Evolutionary conservation across 2,888 invertebrate genomes (phyloP).

Genomic region (Bombyx huttoni): DNA sequence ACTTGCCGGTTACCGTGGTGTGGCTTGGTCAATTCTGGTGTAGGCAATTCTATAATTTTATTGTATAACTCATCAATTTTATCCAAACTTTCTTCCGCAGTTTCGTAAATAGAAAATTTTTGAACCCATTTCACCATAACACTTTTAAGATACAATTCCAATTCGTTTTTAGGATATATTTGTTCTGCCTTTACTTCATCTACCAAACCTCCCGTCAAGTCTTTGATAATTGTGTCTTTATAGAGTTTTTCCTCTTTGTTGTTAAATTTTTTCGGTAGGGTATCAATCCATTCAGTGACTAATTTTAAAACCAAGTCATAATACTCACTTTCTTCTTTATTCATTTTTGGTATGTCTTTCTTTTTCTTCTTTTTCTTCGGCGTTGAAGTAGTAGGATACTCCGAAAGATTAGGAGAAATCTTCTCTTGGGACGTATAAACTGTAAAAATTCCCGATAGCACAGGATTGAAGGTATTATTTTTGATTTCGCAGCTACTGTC

Average conservation of each 20-base stretch:
- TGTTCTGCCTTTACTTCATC: conserved; percentile 27
- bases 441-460: conserved; percentile 11
- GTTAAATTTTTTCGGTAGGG: conserved; percentile 20
- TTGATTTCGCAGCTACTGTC: background rate
- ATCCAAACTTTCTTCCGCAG: conserved; percentile 17
- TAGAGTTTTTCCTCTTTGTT: conserved; percentile 18
- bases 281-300: conserved; percentile 28
- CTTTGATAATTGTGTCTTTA: conserved; percentile 25
- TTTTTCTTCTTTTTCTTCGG: conserved; percentile 16
- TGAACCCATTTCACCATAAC: conserved; percentile 29
- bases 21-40: conserved; percentile 21
- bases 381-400: conserved; percentile 20
- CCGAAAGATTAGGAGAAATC: background rate
- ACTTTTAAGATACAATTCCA: conserved; percentile 17
- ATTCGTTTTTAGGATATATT: conserved; percentile 15
- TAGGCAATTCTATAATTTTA: conserved; percentile 16
- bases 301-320: conserved; percentile 16
- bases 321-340: conserved; percentile 22
- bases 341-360: conserved; percentile 17
- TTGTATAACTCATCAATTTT: conserved; percentile 17
- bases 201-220: conserved; percentile 31
- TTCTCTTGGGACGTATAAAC: conserved; percentile 19
- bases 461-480: background rate
- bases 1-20: conserved; percentile 28
- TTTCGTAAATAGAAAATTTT: conserved; percentile 23